A percentile compares a stretch with the other conserved stretches of the same genome.
Conservation (phyloP, 2,797 vertebrate genomes). For the Pipistrellus pygmaeus region DNA sequence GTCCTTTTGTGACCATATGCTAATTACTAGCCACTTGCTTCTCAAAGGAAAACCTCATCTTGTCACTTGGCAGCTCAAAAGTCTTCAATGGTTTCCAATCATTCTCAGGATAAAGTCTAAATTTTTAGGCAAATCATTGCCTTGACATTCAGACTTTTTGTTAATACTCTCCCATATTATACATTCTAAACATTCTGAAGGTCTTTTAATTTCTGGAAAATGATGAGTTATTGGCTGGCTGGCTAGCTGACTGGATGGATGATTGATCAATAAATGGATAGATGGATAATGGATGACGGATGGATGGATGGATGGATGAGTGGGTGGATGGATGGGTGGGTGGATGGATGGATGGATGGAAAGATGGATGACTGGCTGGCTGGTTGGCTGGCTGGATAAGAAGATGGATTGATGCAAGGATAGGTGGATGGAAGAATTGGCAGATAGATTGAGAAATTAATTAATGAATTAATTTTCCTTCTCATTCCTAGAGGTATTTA, state of each 20-base stretch:
- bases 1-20: not conserved
- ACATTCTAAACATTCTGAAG: conserved; percentile 33
- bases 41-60: conserved; percentile 36
- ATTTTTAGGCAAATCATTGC: not conserved
- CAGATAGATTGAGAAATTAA: not conserved
- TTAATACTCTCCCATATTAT: not conserved
- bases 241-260: not conserved
- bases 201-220: not conserved
- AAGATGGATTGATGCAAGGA: not conserved
- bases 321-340: not conserved
- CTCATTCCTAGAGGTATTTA: not conserved
- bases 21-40: conserved; percentile 42
- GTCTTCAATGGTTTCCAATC: conserved; percentile 2
- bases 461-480: not conserved
- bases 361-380: not conserved
- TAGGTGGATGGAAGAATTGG: not conserved
- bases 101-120: conserved; percentile 16
- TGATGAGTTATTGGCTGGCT: not conserved
- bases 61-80: conserved; percentile 16
- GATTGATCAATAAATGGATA: not conserved
- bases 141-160: not conserved
- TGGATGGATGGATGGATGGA: not conserved
- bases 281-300: not conserved
- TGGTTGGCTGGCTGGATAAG: not conserved
- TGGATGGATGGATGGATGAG: not conserved